Conservation (phyloP, 2,888 invertebrate genomes). For the Zeuzera pyrina region DNA sequence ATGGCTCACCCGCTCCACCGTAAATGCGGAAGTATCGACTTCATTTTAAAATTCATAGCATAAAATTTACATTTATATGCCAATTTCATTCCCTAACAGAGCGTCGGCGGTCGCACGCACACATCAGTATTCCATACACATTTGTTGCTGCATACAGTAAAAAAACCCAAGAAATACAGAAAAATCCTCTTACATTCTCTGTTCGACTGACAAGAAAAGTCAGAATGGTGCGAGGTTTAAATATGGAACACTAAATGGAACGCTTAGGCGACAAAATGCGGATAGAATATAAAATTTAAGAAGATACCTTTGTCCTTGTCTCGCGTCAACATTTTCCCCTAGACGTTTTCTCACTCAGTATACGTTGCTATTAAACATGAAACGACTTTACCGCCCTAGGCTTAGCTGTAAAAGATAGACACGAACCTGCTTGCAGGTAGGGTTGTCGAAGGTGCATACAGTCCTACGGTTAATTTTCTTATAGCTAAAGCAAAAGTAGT, state of each 20-base stretch:
- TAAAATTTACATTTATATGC: slow-evolving; percentile 74
- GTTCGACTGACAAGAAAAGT: slow-evolving; percentile 53
- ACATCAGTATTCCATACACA: slow-evolving; percentile 69
- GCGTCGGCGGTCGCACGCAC: slow-evolving; percentile 63
- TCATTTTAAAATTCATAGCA: slow-evolving; percentile 73
- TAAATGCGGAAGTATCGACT: slow-evolving; percentile 67
- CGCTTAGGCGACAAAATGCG: slow-evolving; percentile 74
- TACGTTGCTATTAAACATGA: slow-evolving; percentile 51
- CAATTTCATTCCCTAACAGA: slow-evolving; percentile 71
- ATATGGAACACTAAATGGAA: slow-evolving; percentile 74
- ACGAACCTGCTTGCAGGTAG: slow-evolving; percentile 43
- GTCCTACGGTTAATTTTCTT: too few species aligned
- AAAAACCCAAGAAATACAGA: slow-evolving; percentile 45
- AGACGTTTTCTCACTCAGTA: slow-evolving; percentile 42
- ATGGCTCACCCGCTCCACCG: slow-evolving; percentile 41
- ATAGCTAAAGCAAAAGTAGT: too few species aligned
- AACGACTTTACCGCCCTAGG: slow-evolving; percentile 63
- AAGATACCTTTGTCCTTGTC: slow-evolving; percentile 45
- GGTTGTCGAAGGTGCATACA: too few species aligned
- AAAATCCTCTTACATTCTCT: slow-evolving; percentile 57
- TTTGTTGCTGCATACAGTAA: slow-evolving; percentile 44
- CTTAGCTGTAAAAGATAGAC: slow-evolving; percentile 72
- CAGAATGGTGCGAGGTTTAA: slow-evolving; percentile 63
- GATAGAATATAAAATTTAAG: slow-evolving; percentile 73
- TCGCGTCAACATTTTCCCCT: slow-evolving; percentile 21